These are phyloP conservation scores for Zhuqinia jingwanae DNA, from an alignment of 2,888 invertebrate species.

Conservation along the genomic window DNA sequence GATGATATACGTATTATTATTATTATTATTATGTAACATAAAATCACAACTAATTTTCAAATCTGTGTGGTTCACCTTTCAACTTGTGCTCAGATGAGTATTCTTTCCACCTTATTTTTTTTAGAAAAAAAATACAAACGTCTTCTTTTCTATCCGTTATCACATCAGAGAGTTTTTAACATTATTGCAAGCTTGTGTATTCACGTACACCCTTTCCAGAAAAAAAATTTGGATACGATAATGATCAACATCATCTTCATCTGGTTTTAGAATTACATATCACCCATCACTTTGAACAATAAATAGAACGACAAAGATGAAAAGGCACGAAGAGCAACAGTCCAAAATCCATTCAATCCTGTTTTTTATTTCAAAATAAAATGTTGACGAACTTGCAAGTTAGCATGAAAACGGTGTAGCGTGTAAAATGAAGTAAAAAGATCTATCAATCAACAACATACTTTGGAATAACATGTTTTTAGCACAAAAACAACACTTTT, in stretches of 20 bases:
- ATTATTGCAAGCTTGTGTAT: conserved; percentile 59
- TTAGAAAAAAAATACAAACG: too few relatives aligned
- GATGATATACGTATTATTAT: background rate
- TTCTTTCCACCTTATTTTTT: too few relatives aligned
- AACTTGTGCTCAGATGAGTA: background rate
- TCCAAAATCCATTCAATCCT: conserved; percentile 29
- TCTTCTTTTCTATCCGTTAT: conserved; percentile 36
- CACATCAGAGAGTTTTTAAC: conserved; percentile 55
- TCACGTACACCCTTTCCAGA: conserved; percentile 16
- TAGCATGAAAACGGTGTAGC: too few relatives aligned
- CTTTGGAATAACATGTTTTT: conserved; percentile 32
- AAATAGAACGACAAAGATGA: conserved; percentile 12
- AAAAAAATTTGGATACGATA: conserved; percentile 20
- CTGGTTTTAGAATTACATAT: background rate
- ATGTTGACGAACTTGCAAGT: conserved; percentile 36
- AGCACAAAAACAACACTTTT: background rate
- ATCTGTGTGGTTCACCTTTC: background rate
- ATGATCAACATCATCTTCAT: conserved; percentile 19
- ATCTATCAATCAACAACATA: conserved; percentile 64
- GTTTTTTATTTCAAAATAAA: conserved; percentile 39
- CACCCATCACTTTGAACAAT: conserved; percentile 2
- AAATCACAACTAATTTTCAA: too few relatives aligned
- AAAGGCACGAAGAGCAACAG: background rate
- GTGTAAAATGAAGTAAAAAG: background rate
- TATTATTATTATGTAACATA: background rate